These are phyloP conservation scores for Cydia splendana DNA, from an alignment of 1,140 invertebrate species.

Conservation along the genomic window DNA sequence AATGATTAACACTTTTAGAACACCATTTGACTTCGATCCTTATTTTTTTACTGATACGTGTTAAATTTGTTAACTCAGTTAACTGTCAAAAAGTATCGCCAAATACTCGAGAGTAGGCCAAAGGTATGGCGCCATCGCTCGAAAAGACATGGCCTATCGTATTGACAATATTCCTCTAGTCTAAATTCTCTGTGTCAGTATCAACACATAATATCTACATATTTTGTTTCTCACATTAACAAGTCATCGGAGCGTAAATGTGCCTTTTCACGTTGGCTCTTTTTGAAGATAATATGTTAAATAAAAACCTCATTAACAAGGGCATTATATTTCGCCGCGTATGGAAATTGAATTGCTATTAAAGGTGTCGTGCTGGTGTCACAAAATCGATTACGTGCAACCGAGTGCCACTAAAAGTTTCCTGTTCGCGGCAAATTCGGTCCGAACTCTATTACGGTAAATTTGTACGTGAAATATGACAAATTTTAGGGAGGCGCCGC, in stretches of 20 bases:
- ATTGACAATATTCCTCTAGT: no score
- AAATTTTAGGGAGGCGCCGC: conserved; percentile 22
- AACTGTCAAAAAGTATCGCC: no score
- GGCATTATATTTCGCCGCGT: background rate
- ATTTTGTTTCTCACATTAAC: background rate
- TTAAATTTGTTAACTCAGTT: no score
- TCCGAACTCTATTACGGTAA: conserved; percentile 17
- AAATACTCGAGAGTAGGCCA: no score
- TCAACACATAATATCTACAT: conserved; percentile 1
- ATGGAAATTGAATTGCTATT: conserved; percentile 6
- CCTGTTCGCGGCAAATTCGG: conserved; percentile 17
- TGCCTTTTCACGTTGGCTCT: background rate
- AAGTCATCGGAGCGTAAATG: conserved; percentile 5
- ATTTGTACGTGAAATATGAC: conserved; percentile 25
- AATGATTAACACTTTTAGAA: no score
- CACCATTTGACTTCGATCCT: no score
- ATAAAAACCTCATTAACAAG: conserved; percentile 5
- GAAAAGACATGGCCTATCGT: no score
- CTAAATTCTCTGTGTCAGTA: background rate
- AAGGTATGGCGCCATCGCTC: no score
- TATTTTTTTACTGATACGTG: no score
- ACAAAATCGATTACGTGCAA: conserved; percentile 28
- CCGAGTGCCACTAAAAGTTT: conserved; percentile 28
- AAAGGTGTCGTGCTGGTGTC: background rate
- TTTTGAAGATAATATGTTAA: background rate